A percentile compares a stretch with the other conserved stretches of the same genome.
These are phyloP conservation scores for Sycophila sp. DNA, from an alignment of 1,140 invertebrate species.

Conservation along the genomic window DNA sequence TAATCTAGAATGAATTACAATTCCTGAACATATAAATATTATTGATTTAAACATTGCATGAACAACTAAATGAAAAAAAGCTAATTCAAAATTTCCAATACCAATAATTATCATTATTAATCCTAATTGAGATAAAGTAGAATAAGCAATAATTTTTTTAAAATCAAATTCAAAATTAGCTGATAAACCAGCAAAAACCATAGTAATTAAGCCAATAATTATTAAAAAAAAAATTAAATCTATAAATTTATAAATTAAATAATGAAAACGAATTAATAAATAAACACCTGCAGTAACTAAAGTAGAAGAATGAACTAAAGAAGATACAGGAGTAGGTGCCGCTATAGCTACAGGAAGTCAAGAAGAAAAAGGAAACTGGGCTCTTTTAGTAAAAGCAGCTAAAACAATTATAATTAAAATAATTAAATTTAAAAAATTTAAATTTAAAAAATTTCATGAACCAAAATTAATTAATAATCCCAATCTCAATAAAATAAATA, in stretches of 20 bases:
- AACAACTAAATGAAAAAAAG: conserved; percentile 73
- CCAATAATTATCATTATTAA: conserved; percentile 73
- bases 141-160: conserved; percentile 78
- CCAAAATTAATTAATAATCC: conserved; percentile 68
- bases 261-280: conserved; percentile 74
- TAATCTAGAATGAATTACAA: conserved; percentile 70
- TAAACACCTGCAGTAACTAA: conserved; percentile 78
- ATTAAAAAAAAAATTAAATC: conserved; percentile 57
- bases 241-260: conserved; percentile 40
- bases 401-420: conserved; percentile 65
- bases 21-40: conserved; percentile 71
- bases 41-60: conserved; percentile 75
- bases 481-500: conserved; percentile 69
- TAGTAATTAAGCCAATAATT: conserved; percentile 65
- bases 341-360: conserved; percentile 77
- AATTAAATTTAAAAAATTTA: conserved; percentile 60
- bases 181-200: conserved; percentile 70
- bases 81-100: conserved; percentile 56
- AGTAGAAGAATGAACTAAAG: conserved; percentile 80
- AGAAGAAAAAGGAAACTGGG: conserved; percentile 77
- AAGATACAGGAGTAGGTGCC: conserved; percentile 75
- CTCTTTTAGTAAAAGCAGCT: conserved; percentile 76
- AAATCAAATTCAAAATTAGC: conserved; percentile 74
- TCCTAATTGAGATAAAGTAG: conserved; percentile 76
- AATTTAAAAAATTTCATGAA: conserved; percentile 66